Evolutionary conservation across 2,113 vertebrate species (phyloP), one percentile per base, ranked within the genome.

Genomic region (Channa argus): DNA sequence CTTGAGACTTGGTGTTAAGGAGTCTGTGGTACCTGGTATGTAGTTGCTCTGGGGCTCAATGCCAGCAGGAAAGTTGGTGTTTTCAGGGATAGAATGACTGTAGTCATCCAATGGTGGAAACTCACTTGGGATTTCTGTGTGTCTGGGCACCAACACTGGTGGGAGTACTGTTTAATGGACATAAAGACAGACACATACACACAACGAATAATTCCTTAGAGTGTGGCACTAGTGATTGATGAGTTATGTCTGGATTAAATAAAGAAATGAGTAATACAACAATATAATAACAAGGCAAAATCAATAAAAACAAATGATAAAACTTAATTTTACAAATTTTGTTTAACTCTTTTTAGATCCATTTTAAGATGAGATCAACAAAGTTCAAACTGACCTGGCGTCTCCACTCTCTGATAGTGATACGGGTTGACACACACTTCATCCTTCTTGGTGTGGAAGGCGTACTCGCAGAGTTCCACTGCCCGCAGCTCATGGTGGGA

Each of bases 391-490:
- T 4, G 14, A 99, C 98, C 98, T 95, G 98, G 98, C 0, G 98
- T 99, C 89, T 99, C 98, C 53, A 99, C 98, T 66, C 98, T 93
- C 92, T 98, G 97, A 88, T 99, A 99, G 91, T 99, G 98, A 85
- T 99, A 99, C 8, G 98, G 98, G 63, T 99, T 99, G 85, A 99
- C 97, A 0, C 98, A 99, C 71, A 99, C 98, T 90, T 99, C 98
- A 1, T 99, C 98, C 92, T 99, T 99, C 93, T 99, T 99, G 73
- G 97, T 98, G 93, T 98, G 97, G 80, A 99, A 99, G 88, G 98
- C 98, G 0, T 96, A 99, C 87, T 98, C 97, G 85, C 98, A 99
- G 88, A 98, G 92, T 91, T 99, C 98, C 94, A 98, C 95, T 63
- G 98, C 98, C 2, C 98, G 96, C 77, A 99, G 94, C 93, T 99